Evolutionary conservation across 2,888 invertebrate species (phyloP).

Genomic region (Electrophaes corylata): DNA sequence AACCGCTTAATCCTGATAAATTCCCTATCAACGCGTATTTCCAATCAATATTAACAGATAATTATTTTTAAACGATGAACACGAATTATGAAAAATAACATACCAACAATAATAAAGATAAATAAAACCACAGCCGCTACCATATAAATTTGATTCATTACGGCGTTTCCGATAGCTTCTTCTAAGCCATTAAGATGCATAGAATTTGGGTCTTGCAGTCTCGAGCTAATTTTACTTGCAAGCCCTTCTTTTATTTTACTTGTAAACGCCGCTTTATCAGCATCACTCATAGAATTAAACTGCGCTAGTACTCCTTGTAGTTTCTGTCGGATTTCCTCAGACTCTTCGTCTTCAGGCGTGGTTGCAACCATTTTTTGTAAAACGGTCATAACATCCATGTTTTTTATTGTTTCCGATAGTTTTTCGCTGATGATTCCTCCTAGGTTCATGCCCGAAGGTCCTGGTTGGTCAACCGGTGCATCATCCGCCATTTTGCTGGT

Average conservation of each 20-base stretch:
- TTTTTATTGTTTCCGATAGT: conserved; percentile 62
- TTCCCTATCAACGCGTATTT: not conserved
- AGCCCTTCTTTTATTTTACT: conserved; percentile 65
- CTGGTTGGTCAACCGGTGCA: conserved; percentile 6
- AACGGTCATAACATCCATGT: conserved; percentile 64
- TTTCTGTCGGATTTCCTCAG: conserved; percentile 58
- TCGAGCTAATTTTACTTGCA: conserved; percentile 55
- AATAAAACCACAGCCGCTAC: conserved; percentile 55
- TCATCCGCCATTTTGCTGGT: conserved; percentile 53
- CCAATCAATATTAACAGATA: conserved; percentile 1
- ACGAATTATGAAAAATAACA: too few relatives aligned
- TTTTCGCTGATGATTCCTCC: conserved; percentile 61
- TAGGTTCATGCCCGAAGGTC: conserved; percentile 46
- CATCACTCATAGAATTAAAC: conserved; percentile 58
- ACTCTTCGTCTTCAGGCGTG: conserved; percentile 61
- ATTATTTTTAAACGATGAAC: not conserved
- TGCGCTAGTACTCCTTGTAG: conserved; percentile 58
- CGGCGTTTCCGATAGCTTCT: conserved; percentile 58
- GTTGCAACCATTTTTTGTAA: conserved; percentile 64
- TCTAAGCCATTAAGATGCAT: conserved; percentile 60
- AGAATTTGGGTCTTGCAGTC: conserved; percentile 53
- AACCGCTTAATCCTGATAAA: conserved; percentile 8
- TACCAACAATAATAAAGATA: conserved; percentile 65
- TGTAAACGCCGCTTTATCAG: conserved; percentile 63
- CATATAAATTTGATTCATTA: conserved; percentile 58